Conservation (phyloP, 2,797 vertebrate species). For the Chelon labrosus region DNA sequence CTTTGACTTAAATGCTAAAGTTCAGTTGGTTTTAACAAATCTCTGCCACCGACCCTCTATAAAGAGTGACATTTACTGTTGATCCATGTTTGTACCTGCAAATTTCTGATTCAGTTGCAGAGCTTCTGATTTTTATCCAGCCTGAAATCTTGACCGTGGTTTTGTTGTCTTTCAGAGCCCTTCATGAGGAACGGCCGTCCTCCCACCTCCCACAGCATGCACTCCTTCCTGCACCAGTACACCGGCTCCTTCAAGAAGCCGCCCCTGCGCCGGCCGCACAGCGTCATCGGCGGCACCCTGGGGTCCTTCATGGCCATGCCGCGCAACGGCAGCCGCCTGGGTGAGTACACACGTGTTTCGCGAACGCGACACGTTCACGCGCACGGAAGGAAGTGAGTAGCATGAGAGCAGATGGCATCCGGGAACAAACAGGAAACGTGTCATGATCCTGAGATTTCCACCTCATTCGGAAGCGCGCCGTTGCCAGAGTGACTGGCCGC, state of each 20-base stretch:
- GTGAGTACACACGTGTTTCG: constrained; percentile 80
- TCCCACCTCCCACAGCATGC: constrained; percentile 98
- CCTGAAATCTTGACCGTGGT: neutral
- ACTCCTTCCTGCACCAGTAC: constrained; percentile 99
- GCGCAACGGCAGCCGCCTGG: constrained; percentile 96
- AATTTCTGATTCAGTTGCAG: neutral
- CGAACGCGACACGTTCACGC: constrained; percentile 23
- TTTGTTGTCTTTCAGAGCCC: constrained; percentile 87
- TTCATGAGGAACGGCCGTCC: constrained; percentile 99
- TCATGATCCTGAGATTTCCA: constrained; percentile 61
- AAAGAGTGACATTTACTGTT: constrained; percentile 2
- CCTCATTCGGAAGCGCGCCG: constrained; percentile 16
- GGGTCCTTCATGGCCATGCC: constrained; percentile 99
- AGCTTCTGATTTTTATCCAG: neutral
- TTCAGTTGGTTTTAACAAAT: constrained; percentile 16
- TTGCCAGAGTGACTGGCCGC: constrained; percentile 14
- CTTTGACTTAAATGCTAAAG: constrained; percentile 31
- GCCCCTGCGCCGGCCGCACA: constrained; percentile 95
- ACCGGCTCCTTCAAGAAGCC: constrained; percentile 99
- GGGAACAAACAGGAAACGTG: constrained; percentile 77
- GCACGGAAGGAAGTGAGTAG: constrained; percentile 56
- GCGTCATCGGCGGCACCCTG: constrained; percentile 96
- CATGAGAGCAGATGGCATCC: constrained; percentile 70
- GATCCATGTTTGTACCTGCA: neutral
- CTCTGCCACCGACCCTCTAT: neutral